These are phyloP conservation scores for Botrylloides violaceus DNA, from an alignment of 23 tunicate species.

Conservation along the genomic window DNA sequence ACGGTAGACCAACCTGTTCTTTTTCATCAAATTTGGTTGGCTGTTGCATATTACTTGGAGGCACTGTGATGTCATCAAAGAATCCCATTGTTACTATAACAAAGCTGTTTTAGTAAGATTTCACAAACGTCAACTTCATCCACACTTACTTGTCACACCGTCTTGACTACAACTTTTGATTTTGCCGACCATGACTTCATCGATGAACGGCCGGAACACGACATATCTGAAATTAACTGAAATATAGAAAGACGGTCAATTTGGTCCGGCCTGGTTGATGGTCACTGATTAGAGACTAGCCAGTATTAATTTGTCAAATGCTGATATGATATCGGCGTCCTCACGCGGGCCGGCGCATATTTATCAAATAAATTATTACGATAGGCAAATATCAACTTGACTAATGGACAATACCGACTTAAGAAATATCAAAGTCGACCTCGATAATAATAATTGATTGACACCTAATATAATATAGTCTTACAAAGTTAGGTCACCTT, in stretches of 20 bases:
- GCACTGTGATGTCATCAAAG: constrained; percentile 75
- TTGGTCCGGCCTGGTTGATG: too few species aligned
- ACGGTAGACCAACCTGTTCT: constrained; percentile 7
- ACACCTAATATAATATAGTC: neutral
- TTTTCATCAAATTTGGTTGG: constrained; percentile 38
- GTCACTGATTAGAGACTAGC: too few species aligned
- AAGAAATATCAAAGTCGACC: neutral
- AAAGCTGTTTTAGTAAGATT: neutral
- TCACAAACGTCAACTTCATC: neutral
- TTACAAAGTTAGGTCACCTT: neutral
- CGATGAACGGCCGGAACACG: constrained; percentile 89
- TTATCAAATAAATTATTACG: too few species aligned
- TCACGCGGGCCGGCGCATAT: too few species aligned
- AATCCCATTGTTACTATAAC: constrained; percentile 62
- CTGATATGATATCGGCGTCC: too few species aligned
- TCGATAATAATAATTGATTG: neutral
- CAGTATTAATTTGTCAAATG: too few species aligned
- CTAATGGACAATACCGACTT: too few species aligned
- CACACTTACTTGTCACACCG: constrained; percentile 31
- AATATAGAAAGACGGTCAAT: too few species aligned
- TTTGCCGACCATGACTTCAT: constrained; percentile 89
- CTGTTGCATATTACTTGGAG: constrained; percentile 65
- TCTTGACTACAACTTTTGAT: constrained; percentile 79
- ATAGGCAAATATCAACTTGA: too few species aligned
- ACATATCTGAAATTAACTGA: constrained; percentile 66